phyloP scores from a whole-genome alignment of 2,797 vertebrate genomes.

The Kryptopterus vitreolus region DNA sequence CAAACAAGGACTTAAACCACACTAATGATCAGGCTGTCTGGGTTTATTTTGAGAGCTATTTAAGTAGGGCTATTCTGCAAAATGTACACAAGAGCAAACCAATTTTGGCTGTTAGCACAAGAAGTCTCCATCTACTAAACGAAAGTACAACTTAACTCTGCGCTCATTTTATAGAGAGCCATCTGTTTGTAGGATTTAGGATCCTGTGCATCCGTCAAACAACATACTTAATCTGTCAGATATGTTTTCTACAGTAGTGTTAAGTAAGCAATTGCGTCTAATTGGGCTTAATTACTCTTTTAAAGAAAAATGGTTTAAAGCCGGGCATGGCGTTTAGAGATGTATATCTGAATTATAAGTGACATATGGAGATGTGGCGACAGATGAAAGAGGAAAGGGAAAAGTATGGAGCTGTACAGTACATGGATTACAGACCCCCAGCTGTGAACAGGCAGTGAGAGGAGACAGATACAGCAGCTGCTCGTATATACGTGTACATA shows the following conservation, averaged over 20 bases:
- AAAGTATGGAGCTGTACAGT: conserved; percentile 6
- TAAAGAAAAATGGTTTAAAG: conserved; percentile 20
- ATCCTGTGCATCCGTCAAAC: conserved; percentile 64
- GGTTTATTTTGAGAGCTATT: conserved; percentile 13
- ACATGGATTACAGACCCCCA: conserved; percentile 31
- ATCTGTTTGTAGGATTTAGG: conserved; percentile 67
- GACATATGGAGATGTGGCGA: conserved; percentile 16
- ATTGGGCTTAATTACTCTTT: conserved; percentile 33
- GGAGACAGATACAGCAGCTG: conserved; percentile 23
- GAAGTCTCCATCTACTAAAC: conserved; percentile 50
- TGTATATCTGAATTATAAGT: conserved; percentile 34
- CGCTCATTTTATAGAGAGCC: conserved; percentile 56
- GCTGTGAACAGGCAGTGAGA: conserved; percentile 33
- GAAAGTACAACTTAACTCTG: conserved; percentile 52
- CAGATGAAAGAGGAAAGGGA: conserved; percentile 29
- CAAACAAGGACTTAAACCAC: neutral
- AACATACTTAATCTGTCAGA: conserved; percentile 64
- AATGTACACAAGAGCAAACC: conserved; percentile 23
- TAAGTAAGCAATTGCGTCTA: conserved; percentile 52
- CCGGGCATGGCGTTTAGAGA: conserved; percentile 10
- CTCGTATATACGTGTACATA: conserved; percentile 29
- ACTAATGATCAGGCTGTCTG: conserved; percentile 18
- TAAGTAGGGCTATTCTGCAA: neutral
- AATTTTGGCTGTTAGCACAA: conserved; percentile 60
- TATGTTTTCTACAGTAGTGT: conserved; percentile 43